A percentile compares a stretch with the other conserved stretches of the same genome.
Conservation (phyloP, 2,113 vertebrate genomes). For the Caranx melampygus region DNA sequence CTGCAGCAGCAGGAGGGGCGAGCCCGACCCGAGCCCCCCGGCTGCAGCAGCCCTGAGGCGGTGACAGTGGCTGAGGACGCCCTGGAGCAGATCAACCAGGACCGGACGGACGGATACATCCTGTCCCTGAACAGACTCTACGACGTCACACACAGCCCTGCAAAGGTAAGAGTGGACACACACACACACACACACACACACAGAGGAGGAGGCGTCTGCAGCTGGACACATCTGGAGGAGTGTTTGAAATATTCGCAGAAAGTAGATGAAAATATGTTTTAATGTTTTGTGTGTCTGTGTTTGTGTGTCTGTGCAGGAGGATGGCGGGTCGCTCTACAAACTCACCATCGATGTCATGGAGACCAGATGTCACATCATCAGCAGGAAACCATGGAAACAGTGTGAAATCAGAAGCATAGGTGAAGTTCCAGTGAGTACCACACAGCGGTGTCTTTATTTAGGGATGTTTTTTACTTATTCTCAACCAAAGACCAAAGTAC, state of each 20-base stretch:
- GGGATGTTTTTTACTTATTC: neutral
- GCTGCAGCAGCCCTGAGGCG: slow-evolving; percentile 53
- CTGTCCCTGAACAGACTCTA: slow-evolving; percentile 72
- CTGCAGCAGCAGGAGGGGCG: slow-evolving; percentile 55
- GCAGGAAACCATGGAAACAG: slow-evolving; percentile 74
- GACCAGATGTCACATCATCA: slow-evolving; percentile 67
- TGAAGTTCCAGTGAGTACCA: slow-evolving; percentile 62
- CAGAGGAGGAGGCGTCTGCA: neutral
- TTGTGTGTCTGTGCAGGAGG: slow-evolving; percentile 39
- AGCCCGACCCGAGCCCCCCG: slow-evolving; percentile 25
- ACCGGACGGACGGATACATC: slow-evolving; percentile 65
- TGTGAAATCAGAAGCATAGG: slow-evolving; percentile 50
- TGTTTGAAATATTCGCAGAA: neutral
- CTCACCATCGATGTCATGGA: slow-evolving; percentile 71
- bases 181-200: too few species aligned
- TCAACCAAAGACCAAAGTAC: neutral
- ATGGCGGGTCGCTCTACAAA: slow-evolving; percentile 47
- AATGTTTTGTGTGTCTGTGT: neutral
- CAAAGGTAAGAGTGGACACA: slow-evolving; percentile 42
- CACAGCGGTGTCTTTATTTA: neutral
- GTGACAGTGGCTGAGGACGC: slow-evolving; percentile 63
- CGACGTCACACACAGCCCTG: slow-evolving; percentile 47
- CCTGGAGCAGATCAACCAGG: slow-evolving; percentile 72
- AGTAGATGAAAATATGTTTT: neutral
- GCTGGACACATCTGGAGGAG: neutral